phyloP scores from a whole-genome alignment of 2,113 vertebrate genomes.

The Pampusana beccarii region DNA sequence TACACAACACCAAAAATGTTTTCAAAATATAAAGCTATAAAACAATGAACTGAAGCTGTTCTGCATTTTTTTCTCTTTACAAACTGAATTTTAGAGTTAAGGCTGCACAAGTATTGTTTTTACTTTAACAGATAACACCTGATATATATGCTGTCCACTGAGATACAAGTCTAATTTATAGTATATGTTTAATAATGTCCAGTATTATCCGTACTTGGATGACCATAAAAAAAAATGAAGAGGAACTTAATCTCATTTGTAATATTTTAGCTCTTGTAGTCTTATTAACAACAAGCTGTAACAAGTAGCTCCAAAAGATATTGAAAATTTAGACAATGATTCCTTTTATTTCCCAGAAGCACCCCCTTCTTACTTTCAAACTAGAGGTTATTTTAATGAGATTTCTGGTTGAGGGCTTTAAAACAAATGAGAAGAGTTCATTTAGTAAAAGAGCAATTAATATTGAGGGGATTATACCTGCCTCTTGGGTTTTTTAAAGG shows the following conservation, averaged over 20 bases:
- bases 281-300: neutral
- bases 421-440: neutral
- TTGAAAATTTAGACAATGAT: neutral
- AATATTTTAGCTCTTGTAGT: neutral
- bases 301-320: neutral
- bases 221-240: neutral
- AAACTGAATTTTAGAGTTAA: neutral
- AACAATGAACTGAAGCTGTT: neutral
- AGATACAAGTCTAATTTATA: neutral
- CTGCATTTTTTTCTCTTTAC: neutral
- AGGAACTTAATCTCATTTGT: neutral
- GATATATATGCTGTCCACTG: neutral
- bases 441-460: conserved; percentile 35
- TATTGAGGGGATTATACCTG: neutral
- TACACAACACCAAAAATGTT: neutral
- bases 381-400: neutral
- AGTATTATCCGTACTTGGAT: neutral
- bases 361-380: neutral
- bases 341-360: neutral
- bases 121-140: neutral
- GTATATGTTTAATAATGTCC: neutral
- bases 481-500: conserved; percentile 1
- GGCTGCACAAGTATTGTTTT: neutral
- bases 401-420: neutral
- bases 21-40: neutral